Conservation (phyloP, 2,113 vertebrate genomes). For the Tachuris rubrigastra region DNA sequence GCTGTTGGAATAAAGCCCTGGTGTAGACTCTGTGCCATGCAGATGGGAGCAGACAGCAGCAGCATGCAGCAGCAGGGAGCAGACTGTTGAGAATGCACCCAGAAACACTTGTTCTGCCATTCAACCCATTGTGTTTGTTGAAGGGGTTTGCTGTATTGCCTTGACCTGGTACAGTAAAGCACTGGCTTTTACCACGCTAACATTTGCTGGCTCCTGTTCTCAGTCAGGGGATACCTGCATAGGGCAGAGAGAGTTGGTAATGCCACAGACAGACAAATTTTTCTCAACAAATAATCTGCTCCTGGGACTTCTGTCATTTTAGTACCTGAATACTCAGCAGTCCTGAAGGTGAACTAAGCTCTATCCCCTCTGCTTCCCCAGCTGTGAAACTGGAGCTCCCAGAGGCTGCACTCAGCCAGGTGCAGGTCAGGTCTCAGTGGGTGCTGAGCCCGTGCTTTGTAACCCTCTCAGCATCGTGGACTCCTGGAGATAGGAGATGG, state of each 20-base stretch:
- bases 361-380: neutral
- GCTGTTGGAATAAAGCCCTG: neutral
- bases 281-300: neutral
- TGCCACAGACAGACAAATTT: neutral
- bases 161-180: neutral
- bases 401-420: neutral
- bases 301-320: neutral
- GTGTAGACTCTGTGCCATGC: accelerated
- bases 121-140: neutral
- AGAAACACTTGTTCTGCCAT: neutral
- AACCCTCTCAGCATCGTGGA: neutral
- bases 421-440: neutral
- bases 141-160: neutral
- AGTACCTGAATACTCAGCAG: neutral
- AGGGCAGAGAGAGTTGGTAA: neutral
- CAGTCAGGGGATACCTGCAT: neutral
- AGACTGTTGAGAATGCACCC: neutral
- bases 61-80: neutral
- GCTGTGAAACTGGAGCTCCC: neutral
- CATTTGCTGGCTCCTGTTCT: neutral
- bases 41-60: neutral
- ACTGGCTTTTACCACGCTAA: neutral
- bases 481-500: accelerated
- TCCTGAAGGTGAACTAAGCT: neutral
- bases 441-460: neutral